Percentiles rank a stretch among this genome's conserved stretches.
These are phyloP conservation scores for Buphagus erythrorhynchus DNA, from an alignment of 2,797 vertebrate species.

Conservation along the genomic window DNA sequence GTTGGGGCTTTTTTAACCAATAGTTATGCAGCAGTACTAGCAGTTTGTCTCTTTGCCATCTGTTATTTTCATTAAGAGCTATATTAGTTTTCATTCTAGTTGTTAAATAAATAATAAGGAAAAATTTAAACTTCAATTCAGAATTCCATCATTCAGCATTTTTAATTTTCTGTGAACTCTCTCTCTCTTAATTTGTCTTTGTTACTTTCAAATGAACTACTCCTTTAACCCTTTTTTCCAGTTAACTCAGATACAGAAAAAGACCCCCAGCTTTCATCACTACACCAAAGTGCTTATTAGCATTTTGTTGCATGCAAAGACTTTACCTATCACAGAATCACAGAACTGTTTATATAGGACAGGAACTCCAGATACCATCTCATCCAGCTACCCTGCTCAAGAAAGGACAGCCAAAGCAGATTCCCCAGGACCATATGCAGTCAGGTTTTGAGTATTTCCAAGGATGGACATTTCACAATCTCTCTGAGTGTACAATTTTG, in stretches of 20 bases:
- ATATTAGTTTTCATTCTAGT: neutral
- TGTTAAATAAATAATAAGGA: neutral
- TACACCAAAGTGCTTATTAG: neutral
- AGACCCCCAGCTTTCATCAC: neutral
- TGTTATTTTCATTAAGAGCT: neutral
- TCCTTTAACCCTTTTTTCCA: neutral
- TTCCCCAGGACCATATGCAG: neutral
- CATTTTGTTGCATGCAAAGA: neutral
- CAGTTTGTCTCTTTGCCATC: neutral
- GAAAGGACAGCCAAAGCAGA: neutral
- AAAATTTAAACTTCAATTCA: neutral
- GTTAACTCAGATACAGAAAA: neutral
- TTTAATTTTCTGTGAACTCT: neutral
- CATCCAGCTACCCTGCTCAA: neutral
- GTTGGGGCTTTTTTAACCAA: neutral
- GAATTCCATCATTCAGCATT: neutral
- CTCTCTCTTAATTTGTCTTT: neutral
- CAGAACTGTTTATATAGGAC: neutral
- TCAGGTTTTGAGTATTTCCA: neutral
- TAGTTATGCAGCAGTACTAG: neutral
- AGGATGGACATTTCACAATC: neutral
- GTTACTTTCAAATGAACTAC: neutral
- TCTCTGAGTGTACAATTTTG: neutral
- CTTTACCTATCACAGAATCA: neutral
- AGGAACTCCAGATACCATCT: neutral